Evolutionary conservation across 2,888 invertebrate genomes (phyloP).

Genomic region (Uloborus plumipes): DNA sequence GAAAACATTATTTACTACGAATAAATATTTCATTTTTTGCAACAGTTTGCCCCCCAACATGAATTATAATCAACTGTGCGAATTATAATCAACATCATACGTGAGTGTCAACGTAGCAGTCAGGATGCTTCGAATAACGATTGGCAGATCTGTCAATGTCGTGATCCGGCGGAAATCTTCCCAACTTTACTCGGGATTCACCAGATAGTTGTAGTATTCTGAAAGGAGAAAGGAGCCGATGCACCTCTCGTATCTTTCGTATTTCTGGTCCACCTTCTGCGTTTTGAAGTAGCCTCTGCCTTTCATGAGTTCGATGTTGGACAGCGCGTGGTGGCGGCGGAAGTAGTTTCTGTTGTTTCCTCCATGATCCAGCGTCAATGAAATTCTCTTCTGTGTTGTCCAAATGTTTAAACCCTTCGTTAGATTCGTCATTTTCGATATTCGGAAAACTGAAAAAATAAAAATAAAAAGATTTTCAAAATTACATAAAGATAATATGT

Average conservation of each 20-base stretch:
- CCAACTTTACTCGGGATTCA: background rate
- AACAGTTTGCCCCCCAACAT: no score
- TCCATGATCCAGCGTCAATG: background rate
- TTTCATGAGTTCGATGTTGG: slow-evolving; percentile 1
- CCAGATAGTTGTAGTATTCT: background rate
- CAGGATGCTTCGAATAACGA: background rate
- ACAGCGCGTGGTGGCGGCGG: background rate
- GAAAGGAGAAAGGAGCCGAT: background rate
- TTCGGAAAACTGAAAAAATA: background rate
- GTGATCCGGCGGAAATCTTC: slow-evolving; percentile 3
- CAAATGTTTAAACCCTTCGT: background rate
- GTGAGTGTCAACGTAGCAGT: background rate
- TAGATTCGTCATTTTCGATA: slow-evolving; percentile 4
- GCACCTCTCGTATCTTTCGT: background rate
- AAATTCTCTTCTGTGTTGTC: background rate
- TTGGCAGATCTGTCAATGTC: background rate
- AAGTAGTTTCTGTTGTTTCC: background rate
- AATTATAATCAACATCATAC: no score
- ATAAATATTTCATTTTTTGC: no score
- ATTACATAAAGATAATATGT: no score
- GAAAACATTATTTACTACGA: no score
- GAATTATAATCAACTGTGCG: no score
- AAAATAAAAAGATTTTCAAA: background rate
- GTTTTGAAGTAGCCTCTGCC: slow-evolving; percentile 9
- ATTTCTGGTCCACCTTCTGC: background rate